Conservation (phyloP, 53 echinoderm and acorn worm genomes). For the Holothuria scabra region DNA sequence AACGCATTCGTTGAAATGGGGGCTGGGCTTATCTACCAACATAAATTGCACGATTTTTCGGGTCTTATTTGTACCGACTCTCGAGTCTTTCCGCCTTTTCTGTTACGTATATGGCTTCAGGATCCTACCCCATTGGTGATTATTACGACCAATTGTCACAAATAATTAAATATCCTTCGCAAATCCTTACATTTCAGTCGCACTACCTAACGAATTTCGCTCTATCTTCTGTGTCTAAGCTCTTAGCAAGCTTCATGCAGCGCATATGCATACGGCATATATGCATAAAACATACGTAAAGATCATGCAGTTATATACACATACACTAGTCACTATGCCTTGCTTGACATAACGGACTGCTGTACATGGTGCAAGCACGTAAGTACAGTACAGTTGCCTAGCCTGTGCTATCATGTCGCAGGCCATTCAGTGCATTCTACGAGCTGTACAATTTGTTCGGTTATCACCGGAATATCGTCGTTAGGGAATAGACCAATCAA, state of each 20-base stretch:
- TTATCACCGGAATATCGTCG: slow-evolving; percentile 19
- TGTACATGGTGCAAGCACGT: too few species aligned
- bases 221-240: too few species aligned
- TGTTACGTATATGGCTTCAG: not conserved
- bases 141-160: slow-evolving; percentile 30
- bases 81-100: slow-evolving; percentile 16
- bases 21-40: slow-evolving; percentile 24
- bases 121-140: slow-evolving; percentile 34
- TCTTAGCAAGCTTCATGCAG: too few species aligned
- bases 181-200: not conserved
- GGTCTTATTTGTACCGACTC: slow-evolving; percentile 8
- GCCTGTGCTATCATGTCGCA: not conserved
- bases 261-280: too few species aligned
- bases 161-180: slow-evolving; percentile 6
- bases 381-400: too few species aligned
- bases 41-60: not conserved
- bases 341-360: too few species aligned
- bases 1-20: slow-evolving; percentile 12
- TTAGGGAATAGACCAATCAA: slow-evolving; percentile 45
- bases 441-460: slow-evolving; percentile 33
- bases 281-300: too few species aligned
- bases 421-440: slow-evolving; percentile 32
- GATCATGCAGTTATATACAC: too few species aligned
- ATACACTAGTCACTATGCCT: too few species aligned
- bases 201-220: too few species aligned